phyloP scores from a whole-genome alignment of 2,113 vertebrate species.

The Paramormyrops kingsleyae region DNA sequence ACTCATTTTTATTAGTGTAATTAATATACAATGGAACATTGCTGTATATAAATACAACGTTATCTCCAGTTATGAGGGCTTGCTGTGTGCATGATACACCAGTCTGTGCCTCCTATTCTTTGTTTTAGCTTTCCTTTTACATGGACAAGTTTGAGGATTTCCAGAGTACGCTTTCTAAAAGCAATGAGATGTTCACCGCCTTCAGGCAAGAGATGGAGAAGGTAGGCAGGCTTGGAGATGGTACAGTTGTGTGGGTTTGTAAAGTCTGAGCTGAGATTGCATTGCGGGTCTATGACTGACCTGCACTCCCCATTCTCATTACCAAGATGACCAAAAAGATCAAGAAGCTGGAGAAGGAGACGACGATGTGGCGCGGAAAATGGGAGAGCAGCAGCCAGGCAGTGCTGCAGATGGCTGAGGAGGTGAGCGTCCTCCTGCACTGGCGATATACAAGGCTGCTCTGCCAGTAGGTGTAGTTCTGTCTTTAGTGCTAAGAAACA shows the following conservation, averaged over 20 bases:
- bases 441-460: not conserved
- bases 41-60: not conserved
- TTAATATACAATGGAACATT: not conserved
- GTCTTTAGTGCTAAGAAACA: not conserved
- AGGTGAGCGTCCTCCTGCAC: slow-evolving; percentile 60
- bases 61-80: not conserved
- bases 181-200: slow-evolving; percentile 96
- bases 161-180: slow-evolving; percentile 96
- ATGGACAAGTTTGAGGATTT: slow-evolving; percentile 99
- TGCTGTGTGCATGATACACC: not conserved
- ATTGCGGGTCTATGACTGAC: not conserved
- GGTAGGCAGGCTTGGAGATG: slow-evolving; percentile 52
- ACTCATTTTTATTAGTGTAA: not conserved
- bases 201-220: slow-evolving; percentile 99
- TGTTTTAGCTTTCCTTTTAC: slow-evolving; percentile 83
- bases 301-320: not conserved
- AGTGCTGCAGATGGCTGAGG: slow-evolving; percentile 96
- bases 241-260: not conserved
- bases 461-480: not conserved
- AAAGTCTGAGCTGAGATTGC: not conserved
- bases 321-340: slow-evolving; percentile 99
- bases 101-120: not conserved
- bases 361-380: slow-evolving; percentile 89
- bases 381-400: slow-evolving; percentile 98
- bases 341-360: slow-evolving; percentile 98